Conservation (phyloP, 1,140 invertebrate genomes). For the Saccostrea echinata region DNA sequence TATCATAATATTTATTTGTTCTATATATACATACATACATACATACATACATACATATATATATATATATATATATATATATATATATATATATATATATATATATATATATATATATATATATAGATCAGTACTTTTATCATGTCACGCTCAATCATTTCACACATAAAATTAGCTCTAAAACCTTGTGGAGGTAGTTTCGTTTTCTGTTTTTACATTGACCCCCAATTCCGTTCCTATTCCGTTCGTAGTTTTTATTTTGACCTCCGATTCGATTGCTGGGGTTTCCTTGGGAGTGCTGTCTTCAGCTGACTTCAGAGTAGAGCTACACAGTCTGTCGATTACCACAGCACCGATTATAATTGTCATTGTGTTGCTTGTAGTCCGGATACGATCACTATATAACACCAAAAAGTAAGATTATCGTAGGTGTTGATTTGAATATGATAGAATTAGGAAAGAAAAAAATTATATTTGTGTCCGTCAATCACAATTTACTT, state of each 20-base stretch:
- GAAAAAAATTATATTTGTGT: neutral
- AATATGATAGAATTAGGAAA: neutral
- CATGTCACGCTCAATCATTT: neutral
- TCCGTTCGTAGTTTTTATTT: neutral
- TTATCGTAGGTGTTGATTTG: too few species aligned
- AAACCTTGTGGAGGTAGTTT: neutral
- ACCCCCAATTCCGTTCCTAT: neutral
- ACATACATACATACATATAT: too few species aligned
- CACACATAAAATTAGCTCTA: neutral
- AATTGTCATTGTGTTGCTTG: conserved; percentile 10
- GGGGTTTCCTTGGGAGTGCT: neutral
- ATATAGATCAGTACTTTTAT: too few species aligned
- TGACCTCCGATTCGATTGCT: neutral
- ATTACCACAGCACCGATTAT: neutral
- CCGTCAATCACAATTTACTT: neutral
- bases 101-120: too few species aligned
- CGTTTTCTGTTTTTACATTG: neutral
- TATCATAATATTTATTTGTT: too few species aligned
- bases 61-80: too few species aligned
- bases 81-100: too few species aligned
- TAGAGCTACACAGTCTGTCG: neutral
- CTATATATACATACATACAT: too few species aligned
- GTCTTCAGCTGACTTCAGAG: neutral
- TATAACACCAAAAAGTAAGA: too few species aligned
- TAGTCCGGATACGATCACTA: conserved; percentile 2